These are phyloP conservation scores for Drosophila parthenogenetica DNA, from an alignment of 2,888 invertebrate genomes.

Conservation along the genomic window DNA sequence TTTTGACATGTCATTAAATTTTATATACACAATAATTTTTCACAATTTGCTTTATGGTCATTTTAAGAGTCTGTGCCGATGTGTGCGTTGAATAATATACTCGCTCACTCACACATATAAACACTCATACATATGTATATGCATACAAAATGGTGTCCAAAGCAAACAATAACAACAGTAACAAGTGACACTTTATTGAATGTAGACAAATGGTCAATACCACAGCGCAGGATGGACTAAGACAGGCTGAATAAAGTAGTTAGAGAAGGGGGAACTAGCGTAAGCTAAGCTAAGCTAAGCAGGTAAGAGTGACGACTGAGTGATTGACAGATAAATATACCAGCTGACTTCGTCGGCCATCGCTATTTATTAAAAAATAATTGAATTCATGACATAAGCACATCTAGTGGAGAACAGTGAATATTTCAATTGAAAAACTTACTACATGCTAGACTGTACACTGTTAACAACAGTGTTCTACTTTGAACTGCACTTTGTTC, in stretches of 20 bases:
- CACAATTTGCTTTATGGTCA: constrained; percentile 79
- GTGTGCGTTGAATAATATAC: constrained; percentile 63
- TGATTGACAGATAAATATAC: too few species aligned
- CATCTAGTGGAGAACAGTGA: too few species aligned
- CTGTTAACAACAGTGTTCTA: too few species aligned
- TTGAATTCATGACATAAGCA: too few species aligned
- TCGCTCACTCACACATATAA: constrained; percentile 16
- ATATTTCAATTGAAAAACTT: too few species aligned
- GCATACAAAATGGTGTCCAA: constrained; percentile 23
- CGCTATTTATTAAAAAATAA: too few species aligned
- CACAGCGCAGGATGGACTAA: background rate
- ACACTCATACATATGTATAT: constrained; percentile 10
- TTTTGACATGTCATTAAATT: constrained; percentile 82
- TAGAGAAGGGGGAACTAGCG: background rate
- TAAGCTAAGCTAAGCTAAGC: too few species aligned
- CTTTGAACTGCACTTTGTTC: too few species aligned
- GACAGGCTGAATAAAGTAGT: background rate
- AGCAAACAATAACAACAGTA: constrained; percentile 40
- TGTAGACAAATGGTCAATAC: constrained; percentile 32
- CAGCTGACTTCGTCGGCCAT: too few species aligned
- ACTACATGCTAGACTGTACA: too few species aligned
- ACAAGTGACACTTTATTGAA: constrained; percentile 49
- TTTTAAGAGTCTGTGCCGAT: constrained; percentile 72
- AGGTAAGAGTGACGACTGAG: background rate
- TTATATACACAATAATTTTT: constrained; percentile 81